phyloP scores from a whole-genome alignment of 1,140 invertebrate species.

The Calycopis cecrops region DNA sequence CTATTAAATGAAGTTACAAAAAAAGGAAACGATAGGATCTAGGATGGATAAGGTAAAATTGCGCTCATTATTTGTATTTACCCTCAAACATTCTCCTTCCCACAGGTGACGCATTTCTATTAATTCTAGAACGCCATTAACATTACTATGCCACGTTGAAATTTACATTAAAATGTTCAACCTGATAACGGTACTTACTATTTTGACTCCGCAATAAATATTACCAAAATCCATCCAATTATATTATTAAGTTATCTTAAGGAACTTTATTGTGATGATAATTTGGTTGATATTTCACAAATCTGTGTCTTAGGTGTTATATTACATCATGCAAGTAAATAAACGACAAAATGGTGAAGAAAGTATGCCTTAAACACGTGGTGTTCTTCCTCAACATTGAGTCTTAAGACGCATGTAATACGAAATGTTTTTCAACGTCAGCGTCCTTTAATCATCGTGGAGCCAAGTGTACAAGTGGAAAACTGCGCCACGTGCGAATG shows the following conservation, averaged over 20 bases:
- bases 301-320: conserved; percentile 63
- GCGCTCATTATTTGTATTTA: neutral
- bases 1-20: no score
- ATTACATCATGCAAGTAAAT: conserved; percentile 70
- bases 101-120: conserved; percentile 24
- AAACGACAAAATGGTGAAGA: conserved; percentile 67
- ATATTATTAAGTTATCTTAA: no score
- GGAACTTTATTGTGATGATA: conserved; percentile 26
- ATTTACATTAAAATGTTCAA: conserved; percentile 21
- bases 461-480: conserved; percentile 63
- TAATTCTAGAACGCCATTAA: conserved; percentile 18
- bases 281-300: conserved; percentile 64
- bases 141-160: conserved; percentile 21
- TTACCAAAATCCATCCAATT: no score
- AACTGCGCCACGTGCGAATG: conserved; percentile 76
- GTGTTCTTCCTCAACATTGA: neutral
- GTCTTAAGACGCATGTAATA: conserved; percentile 6
- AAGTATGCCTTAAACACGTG: conserved; percentile 38
- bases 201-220: no score
- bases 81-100: conserved; percentile 15
- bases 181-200: conserved; percentile 28
- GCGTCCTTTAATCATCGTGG: conserved; percentile 5
- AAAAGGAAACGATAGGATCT: neutral
- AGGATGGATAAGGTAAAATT: conserved; percentile 1
- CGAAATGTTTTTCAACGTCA: conserved; percentile 8